These are phyloP conservation scores for Noctilio leporinus DNA, from an alignment of 2,113 vertebrate species.

Conservation along the genomic window DNA sequence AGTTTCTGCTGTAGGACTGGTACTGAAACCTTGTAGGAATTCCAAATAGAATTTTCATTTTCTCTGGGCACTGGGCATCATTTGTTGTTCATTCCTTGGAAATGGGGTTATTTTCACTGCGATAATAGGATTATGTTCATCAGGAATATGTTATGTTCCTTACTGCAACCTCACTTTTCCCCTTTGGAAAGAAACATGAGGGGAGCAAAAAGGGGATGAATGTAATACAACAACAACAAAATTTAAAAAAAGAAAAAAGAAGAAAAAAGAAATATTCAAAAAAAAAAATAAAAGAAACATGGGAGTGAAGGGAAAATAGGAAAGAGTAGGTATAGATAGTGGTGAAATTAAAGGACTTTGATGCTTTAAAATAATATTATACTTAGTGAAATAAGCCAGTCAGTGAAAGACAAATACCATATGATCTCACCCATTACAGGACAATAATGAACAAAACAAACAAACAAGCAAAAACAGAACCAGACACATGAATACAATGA, in stretches of 20 bases:
- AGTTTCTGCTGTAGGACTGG: conserved; percentile 52
- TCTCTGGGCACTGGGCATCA: conserved; percentile 55
- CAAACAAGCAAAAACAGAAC: too few relatives aligned
- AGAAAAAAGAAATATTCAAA: too few relatives aligned
- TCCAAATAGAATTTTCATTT: conserved; percentile 75
- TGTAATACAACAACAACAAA: too few relatives aligned
- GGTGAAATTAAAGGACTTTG: not conserved
- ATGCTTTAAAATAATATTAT: not conserved
- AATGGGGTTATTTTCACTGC: conserved; percentile 69
- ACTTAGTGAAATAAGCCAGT: too few relatives aligned
- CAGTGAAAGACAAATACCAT: too few relatives aligned
- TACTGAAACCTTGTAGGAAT: conserved; percentile 52
- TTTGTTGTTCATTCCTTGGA: conserved; percentile 70
- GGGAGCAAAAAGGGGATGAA: too few relatives aligned
- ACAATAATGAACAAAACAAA: too few relatives aligned
- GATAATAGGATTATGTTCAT: conserved; percentile 62
- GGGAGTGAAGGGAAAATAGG: not conserved
- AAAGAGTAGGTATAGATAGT: conserved; percentile 3
- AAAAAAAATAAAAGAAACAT: conserved; percentile 41
- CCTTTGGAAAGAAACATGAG: not conserved
- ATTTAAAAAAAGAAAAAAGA: too few relatives aligned
- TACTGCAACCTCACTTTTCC: conserved; percentile 40
- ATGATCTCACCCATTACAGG: too few relatives aligned
- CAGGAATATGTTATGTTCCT: conserved; percentile 45
- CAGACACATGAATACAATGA: too few relatives aligned